These are phyloP conservation scores for Phalacrocorax aristotelis DNA, from an alignment of 2,113 vertebrate species.

Conservation along the genomic window DNA sequence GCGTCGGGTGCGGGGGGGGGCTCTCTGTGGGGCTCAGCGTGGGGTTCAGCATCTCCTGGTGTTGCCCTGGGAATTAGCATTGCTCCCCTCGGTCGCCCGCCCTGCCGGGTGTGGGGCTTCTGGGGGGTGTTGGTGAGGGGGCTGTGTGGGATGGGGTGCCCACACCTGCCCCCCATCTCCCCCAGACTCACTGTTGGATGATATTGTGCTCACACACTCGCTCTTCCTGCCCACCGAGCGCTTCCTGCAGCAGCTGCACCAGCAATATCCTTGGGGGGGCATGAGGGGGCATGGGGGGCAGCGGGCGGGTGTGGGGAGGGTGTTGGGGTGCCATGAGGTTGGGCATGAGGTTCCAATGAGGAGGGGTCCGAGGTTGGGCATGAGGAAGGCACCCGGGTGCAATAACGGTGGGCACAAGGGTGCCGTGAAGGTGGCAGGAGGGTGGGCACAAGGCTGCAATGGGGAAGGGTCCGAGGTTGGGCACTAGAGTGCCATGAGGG, in stretches of 20 bases:
- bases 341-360: background rate
- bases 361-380: background rate
- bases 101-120: background rate
- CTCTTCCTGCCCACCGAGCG: slow-evolving; percentile 93
- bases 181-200: slow-evolving; percentile 89
- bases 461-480: background rate
- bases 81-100: background rate
- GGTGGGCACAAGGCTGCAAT: background rate
- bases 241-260: slow-evolving; percentile 91
- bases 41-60: background rate
- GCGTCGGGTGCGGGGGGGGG: background rate
- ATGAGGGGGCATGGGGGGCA: background rate
- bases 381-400: too few relatives aligned
- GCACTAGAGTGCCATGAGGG: accelerated
- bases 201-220: slow-evolving; percentile 94
- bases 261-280: slow-evolving; percentile 89
- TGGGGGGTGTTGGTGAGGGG: accelerated
- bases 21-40: background rate
- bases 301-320: too few relatives aligned
- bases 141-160: background rate
- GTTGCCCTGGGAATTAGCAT: background rate
- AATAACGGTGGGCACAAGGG: background rate
- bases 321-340: background rate
- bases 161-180: background rate
- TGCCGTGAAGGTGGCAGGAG: background rate